phyloP scores from a whole-genome alignment of 2,888 invertebrate genomes.

The Phragmatobia fuliginosa region DNA sequence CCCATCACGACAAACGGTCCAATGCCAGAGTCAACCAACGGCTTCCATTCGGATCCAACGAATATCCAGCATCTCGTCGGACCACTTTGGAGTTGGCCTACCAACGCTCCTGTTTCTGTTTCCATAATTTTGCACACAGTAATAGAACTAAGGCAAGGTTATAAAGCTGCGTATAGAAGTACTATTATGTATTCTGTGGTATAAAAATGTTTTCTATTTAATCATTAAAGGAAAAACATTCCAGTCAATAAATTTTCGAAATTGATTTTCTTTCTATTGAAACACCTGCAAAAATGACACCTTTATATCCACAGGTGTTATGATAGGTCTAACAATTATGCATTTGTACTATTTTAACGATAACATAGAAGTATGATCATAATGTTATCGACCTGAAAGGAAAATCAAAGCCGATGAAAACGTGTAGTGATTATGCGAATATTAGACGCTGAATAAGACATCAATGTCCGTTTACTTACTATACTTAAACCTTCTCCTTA shows the following conservation, averaged over 20 bases:
- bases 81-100: too few species aligned
- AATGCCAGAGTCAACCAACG: too few species aligned
- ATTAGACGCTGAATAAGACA: background rate
- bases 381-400: slow-evolving; percentile 11
- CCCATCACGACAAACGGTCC: too few species aligned
- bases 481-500: too few species aligned
- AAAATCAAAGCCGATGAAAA: background rate
- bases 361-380: slow-evolving; percentile 16
- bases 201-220: background rate
- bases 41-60: too few species aligned
- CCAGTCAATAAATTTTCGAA: background rate
- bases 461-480: background rate
- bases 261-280: background rate
- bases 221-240: background rate
- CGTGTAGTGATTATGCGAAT: slow-evolving; percentile 9
- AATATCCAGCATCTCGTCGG: too few species aligned
- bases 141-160: background rate
- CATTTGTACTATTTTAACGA: slow-evolving; percentile 8
- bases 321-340: slow-evolving; percentile 14
- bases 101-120: too few species aligned
- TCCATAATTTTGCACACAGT: background rate
- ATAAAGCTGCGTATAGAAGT: background rate
- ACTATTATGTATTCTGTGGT: too few species aligned
- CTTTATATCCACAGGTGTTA: slow-evolving; percentile 16
- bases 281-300: slow-evolving; percentile 15